Percentiles rank a stretch among this genome's conserved stretches.
Evolutionary conservation across 2,113 vertebrate species (phyloP).

Genomic region (Hepsetus odoe): DNA sequence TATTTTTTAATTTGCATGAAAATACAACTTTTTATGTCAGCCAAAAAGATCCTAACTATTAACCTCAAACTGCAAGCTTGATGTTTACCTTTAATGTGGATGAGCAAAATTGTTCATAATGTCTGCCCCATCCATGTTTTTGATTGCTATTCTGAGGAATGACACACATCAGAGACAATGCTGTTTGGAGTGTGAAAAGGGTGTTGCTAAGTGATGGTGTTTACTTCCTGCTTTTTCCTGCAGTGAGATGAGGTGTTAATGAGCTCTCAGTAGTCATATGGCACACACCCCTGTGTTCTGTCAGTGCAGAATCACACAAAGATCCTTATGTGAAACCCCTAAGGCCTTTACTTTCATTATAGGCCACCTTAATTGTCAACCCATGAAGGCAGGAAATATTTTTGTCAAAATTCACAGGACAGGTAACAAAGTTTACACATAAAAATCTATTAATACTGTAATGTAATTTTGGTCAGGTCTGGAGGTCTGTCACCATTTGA

Average conservation of each 20-base stretch:
- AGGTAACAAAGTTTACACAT: not conserved
- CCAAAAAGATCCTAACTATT: not conserved
- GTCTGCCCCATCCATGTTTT: not conserved
- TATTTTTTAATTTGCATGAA: not conserved
- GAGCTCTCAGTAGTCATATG: slow-evolving; percentile 52
- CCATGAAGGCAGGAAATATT: not conserved
- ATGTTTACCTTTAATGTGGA: not conserved
- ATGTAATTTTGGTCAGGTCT: no score
- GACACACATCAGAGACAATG: not conserved
- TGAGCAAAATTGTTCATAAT: not conserved
- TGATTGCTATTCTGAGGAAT: not conserved
- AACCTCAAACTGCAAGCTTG: not conserved
- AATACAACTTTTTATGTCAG: not conserved
- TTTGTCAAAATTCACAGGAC: not conserved
- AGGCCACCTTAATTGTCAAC: not conserved
- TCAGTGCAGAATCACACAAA: slow-evolving; percentile 35
- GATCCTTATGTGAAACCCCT: slow-evolving; percentile 46
- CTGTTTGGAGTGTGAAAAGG: slow-evolving; percentile 41
- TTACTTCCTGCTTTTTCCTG: slow-evolving; percentile 55
- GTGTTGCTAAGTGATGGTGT: slow-evolving; percentile 46
- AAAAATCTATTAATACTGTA: not conserved
- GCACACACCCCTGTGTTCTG: slow-evolving; percentile 54
- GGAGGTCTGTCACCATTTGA: no score
- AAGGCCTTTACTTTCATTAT: not conserved
- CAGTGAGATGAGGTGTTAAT: slow-evolving; percentile 70